Base-by-base conservation (phyloP, 2,888 invertebrate genomes). In the Mactromeris polynyma region DNA sequence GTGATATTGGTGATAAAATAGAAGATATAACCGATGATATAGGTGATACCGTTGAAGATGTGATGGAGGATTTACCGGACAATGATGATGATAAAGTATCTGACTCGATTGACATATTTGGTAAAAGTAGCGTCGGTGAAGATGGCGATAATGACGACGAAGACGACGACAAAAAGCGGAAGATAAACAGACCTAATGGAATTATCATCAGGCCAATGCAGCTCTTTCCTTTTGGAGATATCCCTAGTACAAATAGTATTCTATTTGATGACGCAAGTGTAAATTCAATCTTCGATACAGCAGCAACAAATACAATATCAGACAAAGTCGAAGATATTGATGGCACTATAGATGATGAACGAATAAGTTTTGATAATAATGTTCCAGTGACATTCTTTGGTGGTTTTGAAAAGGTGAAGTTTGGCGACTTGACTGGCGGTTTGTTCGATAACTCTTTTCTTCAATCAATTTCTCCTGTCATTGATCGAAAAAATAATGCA, bases 11-110 rank as follows among this genome's bases (percentile, higher is more conserved):
- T 4, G 83, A 83, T 46, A 69, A 42, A 0, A 14, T 77, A 14
- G 51, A 73, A 40, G 83, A 77, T 9, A 21, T 54, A n/a, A 36
- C 54, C 77, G 83, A 73, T 77, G 51, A 19, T 21, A 14, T 46
- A n/a, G 26, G 7, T 21, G 80, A 80, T 80, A 26, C 11, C 42
- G 80, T 54, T 4, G 54, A 46, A 79, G 79, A 79, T n/a, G 79
- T 40, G 42, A 0, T 79, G n/a, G 79, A 79, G 2, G 42, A 79
- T 40, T 9, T 79, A 1, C 19, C 54, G 6, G 81, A 81, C 26
- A 21, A 36, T 31, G 36, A 36, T 33, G 36, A 77, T 33, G 31
- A 77, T 69, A n/a, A n/a, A n/a, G n/a, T n/a, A n/a, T n/a, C n/a
- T n/a, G n/a, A n/a, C n/a, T n/a, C n/a, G n/a, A n/a, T n/a, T n/a